A percentile compares a stretch with the other conserved stretches of the same genome.
These are phyloP conservation scores for Rhogogaster chlorosoma DNA, from an alignment of 2,888 invertebrate species.

Conservation along the genomic window DNA sequence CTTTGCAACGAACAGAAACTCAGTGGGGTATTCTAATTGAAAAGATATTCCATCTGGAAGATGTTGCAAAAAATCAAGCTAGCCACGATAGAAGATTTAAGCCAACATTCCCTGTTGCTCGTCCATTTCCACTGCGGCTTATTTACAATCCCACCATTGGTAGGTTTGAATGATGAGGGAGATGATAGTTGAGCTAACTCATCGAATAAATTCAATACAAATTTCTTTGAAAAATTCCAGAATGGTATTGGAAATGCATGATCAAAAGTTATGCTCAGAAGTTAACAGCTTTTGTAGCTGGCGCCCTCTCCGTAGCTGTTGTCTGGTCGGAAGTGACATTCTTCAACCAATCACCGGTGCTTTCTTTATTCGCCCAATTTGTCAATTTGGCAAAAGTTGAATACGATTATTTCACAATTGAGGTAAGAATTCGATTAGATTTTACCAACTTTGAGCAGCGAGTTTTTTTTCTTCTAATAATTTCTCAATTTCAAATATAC, in stretches of 20 bases:
- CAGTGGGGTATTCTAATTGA: constrained; percentile 94
- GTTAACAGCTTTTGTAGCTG: constrained; percentile 85
- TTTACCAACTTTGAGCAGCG: constrained; percentile 20
- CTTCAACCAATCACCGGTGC: constrained; percentile 94
- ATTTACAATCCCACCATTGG: constrained; percentile 85
- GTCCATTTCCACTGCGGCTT: constrained; percentile 81
- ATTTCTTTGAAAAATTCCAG: constrained; percentile 79
- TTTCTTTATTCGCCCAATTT: constrained; percentile 98
- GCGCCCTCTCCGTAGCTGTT: constrained; percentile 91
- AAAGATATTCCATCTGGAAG: constrained; percentile 91
- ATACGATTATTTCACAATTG: constrained; percentile 96
- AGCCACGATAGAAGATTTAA: constrained; percentile 83
- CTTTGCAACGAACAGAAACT: constrained; percentile 95
- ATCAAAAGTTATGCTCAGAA: constrained; percentile 89
- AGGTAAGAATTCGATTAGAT: constrained; percentile 80
- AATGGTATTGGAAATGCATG: constrained; percentile 98
- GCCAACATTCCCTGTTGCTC: constrained; percentile 85
- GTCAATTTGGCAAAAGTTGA: constrained; percentile 89
- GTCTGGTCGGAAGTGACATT: constrained; percentile 99
- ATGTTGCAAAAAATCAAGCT: constrained; percentile 88
- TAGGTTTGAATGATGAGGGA: constrained; percentile 68
- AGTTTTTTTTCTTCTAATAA: background rate
- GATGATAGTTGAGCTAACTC: background rate
- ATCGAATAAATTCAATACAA: constrained; percentile 15
- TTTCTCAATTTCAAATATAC: constrained; percentile 18